Evolutionary conservation across 2,888 invertebrate species (phyloP).

Genomic region (Leptothorax acervorum): DNA sequence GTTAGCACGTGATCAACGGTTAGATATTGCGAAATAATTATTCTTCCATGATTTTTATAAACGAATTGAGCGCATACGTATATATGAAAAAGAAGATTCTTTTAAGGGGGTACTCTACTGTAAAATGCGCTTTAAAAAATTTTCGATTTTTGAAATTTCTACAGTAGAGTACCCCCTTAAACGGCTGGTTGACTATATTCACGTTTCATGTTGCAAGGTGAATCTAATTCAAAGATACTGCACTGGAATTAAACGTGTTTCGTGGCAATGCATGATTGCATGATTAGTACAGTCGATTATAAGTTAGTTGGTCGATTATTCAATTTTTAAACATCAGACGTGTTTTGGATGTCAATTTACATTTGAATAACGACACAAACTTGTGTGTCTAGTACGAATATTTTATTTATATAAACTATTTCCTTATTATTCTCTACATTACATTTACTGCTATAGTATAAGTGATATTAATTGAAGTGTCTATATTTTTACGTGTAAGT

Average conservation of each 20-base stretch:
- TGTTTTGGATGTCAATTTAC: neutral
- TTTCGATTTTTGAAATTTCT: too few species aligned
- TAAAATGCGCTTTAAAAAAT: too few species aligned
- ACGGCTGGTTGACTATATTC: neutral
- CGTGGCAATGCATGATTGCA: neutral
- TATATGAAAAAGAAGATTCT: conserved; percentile 4
- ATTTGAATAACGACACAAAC: neutral
- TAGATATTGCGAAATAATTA: conserved; percentile 29
- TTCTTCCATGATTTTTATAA: conserved; percentile 28
- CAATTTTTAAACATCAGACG: neutral
- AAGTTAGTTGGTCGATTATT: neutral
- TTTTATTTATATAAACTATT: neutral
- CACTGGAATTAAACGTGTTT: conserved; percentile 6
- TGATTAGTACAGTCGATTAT: conserved; percentile 11
- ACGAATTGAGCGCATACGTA: neutral
- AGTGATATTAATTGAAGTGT: neutral
- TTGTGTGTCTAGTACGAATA: neutral
- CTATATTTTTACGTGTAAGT: neutral
- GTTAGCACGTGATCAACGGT: conserved; percentile 29
- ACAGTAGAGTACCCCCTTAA: neutral
- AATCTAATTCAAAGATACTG: conserved; percentile 1
- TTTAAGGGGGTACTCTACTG: neutral
- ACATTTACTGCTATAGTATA: neutral
- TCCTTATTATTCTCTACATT: neutral
- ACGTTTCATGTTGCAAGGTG: conserved; percentile 23